Evolutionary conservation across 2,797 vertebrate genomes (phyloP), one percentile per base, ranked within the genome.

Genomic region (Hypotaenidia okinawae): DNA sequence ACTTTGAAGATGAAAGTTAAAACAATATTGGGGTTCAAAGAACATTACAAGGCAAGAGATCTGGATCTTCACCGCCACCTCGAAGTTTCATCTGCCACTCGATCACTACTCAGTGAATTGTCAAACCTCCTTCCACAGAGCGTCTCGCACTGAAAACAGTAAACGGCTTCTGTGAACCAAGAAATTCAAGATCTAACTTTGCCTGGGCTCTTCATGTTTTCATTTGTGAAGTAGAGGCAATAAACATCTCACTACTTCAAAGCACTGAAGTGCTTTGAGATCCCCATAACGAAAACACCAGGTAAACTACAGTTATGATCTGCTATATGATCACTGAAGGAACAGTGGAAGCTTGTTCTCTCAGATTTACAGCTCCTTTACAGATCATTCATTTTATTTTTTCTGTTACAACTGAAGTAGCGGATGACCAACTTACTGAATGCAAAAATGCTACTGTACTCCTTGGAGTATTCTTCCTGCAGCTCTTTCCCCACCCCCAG

Each of bases 371-470:
- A 94, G 84, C 93, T 81, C 87, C 93, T 88, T 95, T 76, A 95
- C 89, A 98, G 79, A 95, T 70, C 93, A 84, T 95, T 96, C 92
- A 80, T 96, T 97, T 95, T 57, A 87, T 70, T 96, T 95, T 94
- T 91, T 77, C 84, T 59, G 85, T 83, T 86, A 68, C 57, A 66
- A 74, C 87, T 84, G 55, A 91, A 96, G 90, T 72, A 97, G 94
- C 90, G 91, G 95, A 96, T 95, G 95, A 97, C 90, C 97, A 97
- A 96, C 90, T 95, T 84, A 95, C 79, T 97, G 97, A 97, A 97
- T 90, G 94, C 84, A 96, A 95, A 97, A 97, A 97, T 62, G 96
- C 97, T 98, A 97, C 97, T 94, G 96, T 96, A 95, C 93, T 97
- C 95, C 97, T 97, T 10, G 14, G 95, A 97, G 95, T 89, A 87